phyloP scores from a whole-genome alignment of 2,113 vertebrate species.

The Mirza zaza region DNA sequence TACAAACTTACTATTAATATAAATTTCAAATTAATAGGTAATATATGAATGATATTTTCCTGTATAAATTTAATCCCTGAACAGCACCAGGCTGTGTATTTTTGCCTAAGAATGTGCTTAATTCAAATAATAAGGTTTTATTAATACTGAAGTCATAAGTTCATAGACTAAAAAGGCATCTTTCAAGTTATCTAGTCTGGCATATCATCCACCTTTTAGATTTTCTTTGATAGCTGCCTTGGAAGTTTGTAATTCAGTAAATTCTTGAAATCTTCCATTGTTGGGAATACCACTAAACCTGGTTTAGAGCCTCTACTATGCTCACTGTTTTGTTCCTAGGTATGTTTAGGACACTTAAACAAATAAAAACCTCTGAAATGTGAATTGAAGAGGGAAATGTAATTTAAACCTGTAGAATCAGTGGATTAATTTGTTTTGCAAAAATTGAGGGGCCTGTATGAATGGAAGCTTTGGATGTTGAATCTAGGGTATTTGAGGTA shows the following conservation, averaged over 20 bases:
- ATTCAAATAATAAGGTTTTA: background rate
- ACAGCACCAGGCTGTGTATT: background rate
- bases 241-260: background rate
- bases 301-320: background rate
- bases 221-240: background rate
- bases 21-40: conserved; percentile 27
- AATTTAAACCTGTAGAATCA: background rate
- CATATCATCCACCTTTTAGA: background rate
- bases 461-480: background rate
- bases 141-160: background rate
- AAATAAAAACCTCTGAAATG: background rate
- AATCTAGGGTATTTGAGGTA: background rate
- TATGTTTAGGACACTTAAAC: background rate
- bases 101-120: background rate
- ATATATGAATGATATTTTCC: background rate
- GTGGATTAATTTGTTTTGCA: conserved; percentile 6
- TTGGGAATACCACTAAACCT: background rate
- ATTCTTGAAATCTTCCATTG: background rate
- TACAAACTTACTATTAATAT: background rate
- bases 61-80: background rate
- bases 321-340: background rate
- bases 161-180: background rate
- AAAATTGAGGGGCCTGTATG: background rate
- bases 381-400: background rate
- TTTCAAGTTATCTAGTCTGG: background rate